Conservation (phyloP, 1,140 invertebrate species). For the Meloidogyne floridensis region DNA sequence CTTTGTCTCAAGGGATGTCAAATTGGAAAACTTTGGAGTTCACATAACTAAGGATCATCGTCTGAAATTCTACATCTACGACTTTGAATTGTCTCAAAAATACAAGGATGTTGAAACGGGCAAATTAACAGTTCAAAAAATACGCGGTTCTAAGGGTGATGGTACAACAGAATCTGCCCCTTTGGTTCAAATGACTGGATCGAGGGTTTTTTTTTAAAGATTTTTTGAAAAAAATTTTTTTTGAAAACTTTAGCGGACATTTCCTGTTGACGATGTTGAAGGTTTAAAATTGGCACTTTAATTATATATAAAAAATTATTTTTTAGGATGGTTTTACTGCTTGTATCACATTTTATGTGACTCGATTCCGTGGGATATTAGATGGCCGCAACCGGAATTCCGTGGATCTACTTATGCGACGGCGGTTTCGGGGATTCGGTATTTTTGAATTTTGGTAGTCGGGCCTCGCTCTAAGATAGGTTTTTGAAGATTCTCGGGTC, state of each 20-base stretch:
- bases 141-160: not conserved
- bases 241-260: not conserved
- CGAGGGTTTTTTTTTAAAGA: not conserved
- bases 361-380: not conserved
- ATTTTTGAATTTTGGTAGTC: too few species aligned
- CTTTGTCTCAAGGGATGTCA: not conserved
- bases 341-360: not conserved
- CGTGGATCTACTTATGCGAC: too few species aligned
- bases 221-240: not conserved
- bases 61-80: not conserved
- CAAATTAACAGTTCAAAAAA: not conserved
- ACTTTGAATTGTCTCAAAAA: conserved; percentile 2
- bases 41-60: not conserved
- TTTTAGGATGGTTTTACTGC: not conserved
- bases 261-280: not conserved
- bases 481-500: too few species aligned
- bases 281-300: not conserved
- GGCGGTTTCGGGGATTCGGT: too few species aligned
- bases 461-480: too few species aligned
- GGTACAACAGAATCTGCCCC: conserved; percentile 2
- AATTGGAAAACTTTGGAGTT: not conserved
- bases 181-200: not conserved
- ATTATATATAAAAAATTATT: not conserved
- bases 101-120: not conserved
- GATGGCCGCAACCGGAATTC: not conserved